Evolutionary conservation across 2,797 vertebrate genomes (phyloP).

Genomic region (Ambastaia sidthimunki): DNA sequence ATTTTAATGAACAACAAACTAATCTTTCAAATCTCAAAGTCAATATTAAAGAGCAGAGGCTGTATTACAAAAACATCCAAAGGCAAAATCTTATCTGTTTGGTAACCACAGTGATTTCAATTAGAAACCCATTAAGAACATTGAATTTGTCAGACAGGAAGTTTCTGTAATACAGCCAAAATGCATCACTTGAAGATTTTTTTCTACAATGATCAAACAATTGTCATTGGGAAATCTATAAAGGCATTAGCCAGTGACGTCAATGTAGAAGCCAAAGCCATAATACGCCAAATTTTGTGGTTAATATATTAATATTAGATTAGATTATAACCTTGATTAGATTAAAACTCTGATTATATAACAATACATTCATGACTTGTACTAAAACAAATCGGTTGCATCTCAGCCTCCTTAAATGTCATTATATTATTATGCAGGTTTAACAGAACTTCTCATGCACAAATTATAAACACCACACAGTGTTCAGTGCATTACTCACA

Average conservation of each 20-base stretch:
- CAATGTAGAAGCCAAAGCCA: not conserved
- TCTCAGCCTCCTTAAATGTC: not conserved
- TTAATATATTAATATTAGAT: not conserved
- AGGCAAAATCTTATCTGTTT: no score
- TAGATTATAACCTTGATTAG: not conserved
- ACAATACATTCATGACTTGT: not conserved
- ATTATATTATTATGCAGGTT: not conserved
- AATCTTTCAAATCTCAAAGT: not conserved
- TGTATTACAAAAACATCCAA: no score
- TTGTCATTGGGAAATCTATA: not conserved
- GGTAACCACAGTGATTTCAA: no score
- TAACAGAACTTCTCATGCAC: not conserved
- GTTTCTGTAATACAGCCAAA: no score
- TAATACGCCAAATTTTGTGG: not conserved
- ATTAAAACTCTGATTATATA: not conserved
- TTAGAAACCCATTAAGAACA: no score
- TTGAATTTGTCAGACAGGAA: no score
- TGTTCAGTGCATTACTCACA: not conserved
- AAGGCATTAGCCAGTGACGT: not conserved
- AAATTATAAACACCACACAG: not conserved
- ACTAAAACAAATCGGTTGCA: not conserved
- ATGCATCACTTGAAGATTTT: no score
- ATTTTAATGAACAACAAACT: not conserved
- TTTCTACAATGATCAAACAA: not conserved
- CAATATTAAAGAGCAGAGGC: no score